Evolutionary conservation across 2,888 invertebrate species (phyloP).

Genomic region (Oxytorus armatus): DNA sequence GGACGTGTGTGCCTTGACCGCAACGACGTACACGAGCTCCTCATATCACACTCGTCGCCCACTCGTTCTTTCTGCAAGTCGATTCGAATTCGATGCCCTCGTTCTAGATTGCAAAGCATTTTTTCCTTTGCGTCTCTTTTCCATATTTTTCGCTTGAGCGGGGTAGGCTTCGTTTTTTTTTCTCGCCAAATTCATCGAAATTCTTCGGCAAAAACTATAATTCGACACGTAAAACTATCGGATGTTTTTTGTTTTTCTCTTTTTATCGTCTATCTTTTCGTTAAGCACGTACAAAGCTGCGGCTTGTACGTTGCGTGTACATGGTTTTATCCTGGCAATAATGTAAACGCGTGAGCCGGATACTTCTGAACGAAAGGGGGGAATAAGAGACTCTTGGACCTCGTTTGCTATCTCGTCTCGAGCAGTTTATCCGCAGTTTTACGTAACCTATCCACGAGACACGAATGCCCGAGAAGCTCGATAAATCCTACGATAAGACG

Average conservation of each 20-base stretch:
- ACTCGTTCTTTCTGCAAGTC: slow-evolving; percentile 33
- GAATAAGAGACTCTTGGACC: slow-evolving; percentile 39
- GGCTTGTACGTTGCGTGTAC: no score
- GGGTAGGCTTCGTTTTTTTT: not conserved
- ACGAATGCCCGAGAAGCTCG: slow-evolving; percentile 35
- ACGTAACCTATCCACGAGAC: slow-evolving; percentile 54
- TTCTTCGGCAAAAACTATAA: no score
- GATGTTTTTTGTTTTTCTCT: not conserved
- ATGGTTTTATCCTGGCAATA: slow-evolving; percentile 23
- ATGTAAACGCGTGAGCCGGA: slow-evolving; percentile 23
- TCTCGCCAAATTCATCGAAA: no score
- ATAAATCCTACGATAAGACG: slow-evolving; percentile 56
- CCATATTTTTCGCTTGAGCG: not conserved
- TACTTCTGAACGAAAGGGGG: not conserved
- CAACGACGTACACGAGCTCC: slow-evolving; percentile 30
- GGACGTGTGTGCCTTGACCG: slow-evolving; percentile 44
- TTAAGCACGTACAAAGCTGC: not conserved
- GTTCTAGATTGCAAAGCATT: slow-evolving; percentile 15
- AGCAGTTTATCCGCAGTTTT: slow-evolving; percentile 58
- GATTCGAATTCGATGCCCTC: slow-evolving; percentile 50
- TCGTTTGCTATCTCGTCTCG: slow-evolving; percentile 54
- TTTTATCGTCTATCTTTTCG: not conserved
- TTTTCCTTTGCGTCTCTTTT: not conserved
- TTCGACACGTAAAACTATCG: no score
- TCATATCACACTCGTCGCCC: slow-evolving; percentile 35